Conservation (phyloP, 2,888 invertebrate genomes). For the Perdita meconis region DNA sequence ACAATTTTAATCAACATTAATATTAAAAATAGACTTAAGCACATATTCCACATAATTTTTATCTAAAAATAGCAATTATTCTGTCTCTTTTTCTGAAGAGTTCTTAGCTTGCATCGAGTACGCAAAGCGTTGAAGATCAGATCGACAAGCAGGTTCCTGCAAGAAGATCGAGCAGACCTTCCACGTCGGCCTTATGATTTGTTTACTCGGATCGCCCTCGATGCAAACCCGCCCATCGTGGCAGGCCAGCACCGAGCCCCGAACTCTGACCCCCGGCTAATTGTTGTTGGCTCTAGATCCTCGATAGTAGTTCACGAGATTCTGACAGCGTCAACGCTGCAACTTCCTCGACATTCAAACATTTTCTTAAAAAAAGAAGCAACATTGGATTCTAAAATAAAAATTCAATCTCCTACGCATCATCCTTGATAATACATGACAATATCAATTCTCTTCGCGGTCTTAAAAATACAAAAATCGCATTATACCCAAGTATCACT, state of each 20-base stretch:
- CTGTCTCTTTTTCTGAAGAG: background rate
- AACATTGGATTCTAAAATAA: too few species aligned
- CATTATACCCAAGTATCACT: too few species aligned
- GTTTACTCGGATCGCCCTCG: conserved; percentile 81
- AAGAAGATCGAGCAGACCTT: conserved; percentile 57
- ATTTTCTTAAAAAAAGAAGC: too few species aligned
- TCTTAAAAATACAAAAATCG: too few species aligned
- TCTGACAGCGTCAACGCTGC: conserved; percentile 36
- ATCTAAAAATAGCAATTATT: background rate
- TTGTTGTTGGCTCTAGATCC: conserved; percentile 84
- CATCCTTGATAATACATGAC: too few species aligned
- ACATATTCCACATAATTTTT: background rate
- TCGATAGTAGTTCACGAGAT: conserved; percentile 73
- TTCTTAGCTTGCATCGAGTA: conserved; percentile 67
- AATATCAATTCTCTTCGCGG: too few species aligned
- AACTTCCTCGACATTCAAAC: background rate
- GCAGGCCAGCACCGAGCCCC: conserved; percentile 68
- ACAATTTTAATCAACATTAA: too few species aligned
- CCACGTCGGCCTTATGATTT: conserved; percentile 77
- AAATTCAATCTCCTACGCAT: too few species aligned
- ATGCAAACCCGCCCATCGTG: conserved; percentile 70
- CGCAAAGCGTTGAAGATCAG: conserved; percentile 70
- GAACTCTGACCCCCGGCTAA: conserved; percentile 83
- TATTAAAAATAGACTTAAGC: background rate
- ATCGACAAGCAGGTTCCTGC: conserved; percentile 64